Base-by-base conservation (phyloP, 2,888 invertebrate genomes). In the Diploptera punctata region DNA sequence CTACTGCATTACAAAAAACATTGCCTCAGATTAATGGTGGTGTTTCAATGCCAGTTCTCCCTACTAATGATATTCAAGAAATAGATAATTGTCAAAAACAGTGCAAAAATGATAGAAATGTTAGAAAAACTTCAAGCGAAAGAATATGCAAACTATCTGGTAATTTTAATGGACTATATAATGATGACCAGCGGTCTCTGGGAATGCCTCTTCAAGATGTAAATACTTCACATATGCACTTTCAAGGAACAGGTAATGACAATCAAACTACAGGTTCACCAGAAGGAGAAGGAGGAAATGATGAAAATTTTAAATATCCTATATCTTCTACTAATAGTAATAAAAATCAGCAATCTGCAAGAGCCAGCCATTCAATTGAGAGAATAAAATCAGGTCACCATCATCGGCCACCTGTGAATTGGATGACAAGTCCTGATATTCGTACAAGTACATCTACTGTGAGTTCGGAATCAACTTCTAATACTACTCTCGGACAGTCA, bases 341-440 rank as follows among this genome's bases (percentile, higher is more conserved):
- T 26, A 65, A 65, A 44, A 47, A 7, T 10, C 16, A 18, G 2
- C 65, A 65, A 18, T 5, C 62, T 43, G 4, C 57, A 29, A 57
- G 57, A 57, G 26, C 29, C 5, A 57, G 26, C 9, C 57, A 57
- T 24, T 65, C 65, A 9, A 26, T 26, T 24, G 47, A 24, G n/a
- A 65, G 65, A 47, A 26, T 44, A n/a, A 65, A 65, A 47, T n/a
- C n/a, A 10, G 18, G 26, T 0, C 44, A 65, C 16, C 43, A 52
- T 19, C 71, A 72, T 19, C 72, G 85, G 75, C 83, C 85, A 3
- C 86, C 87, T 0, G 86, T 88, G 0, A 89, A 89, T 77, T 88
- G 88, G 88, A 89, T 89, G 88, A 88, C 88, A 77, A 84, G 87
- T 0, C 87, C 87, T 1, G 87, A 86, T 76, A 80, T 83, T 24